Conservation (phyloP, 2,113 vertebrate species). For the Oplegnathus fasciatus region DNA sequence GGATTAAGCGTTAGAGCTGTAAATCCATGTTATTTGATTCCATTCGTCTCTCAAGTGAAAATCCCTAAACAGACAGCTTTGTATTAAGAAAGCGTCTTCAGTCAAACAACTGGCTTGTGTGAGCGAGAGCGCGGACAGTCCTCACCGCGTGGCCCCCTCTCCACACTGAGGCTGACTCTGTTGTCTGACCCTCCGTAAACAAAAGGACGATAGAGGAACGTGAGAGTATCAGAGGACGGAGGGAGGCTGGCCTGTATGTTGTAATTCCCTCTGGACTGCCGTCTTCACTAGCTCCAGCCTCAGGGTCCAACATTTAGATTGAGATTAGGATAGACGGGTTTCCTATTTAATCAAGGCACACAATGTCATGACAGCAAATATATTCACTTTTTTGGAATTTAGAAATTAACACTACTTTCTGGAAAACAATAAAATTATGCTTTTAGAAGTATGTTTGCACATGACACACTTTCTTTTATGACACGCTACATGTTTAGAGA, state of each 20-base stretch:
- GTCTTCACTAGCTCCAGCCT: constrained; percentile 10
- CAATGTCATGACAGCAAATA: neutral
- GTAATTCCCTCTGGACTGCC: constrained; percentile 28
- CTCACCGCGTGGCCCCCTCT: constrained; percentile 13
- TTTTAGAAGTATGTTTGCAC: neutral
- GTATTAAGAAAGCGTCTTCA: neutral
- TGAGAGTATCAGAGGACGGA: constrained; percentile 28
- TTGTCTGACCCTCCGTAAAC: constrained; percentile 50
- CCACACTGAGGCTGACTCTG: constrained; percentile 41
- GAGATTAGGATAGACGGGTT: neutral
- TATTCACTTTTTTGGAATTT: neutral
- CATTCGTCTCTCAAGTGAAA: constrained; percentile 15
- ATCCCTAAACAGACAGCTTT: constrained; percentile 20
- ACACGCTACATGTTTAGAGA: neutral
- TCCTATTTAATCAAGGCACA: neutral
- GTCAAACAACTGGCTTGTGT: constrained; percentile 53
- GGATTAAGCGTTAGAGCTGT: constrained; percentile 33
- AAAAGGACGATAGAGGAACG: constrained; percentile 54
- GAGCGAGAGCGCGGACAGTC: constrained; percentile 28
- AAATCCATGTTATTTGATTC: constrained; percentile 36
- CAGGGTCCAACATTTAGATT: neutral
- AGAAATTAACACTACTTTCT: neutral
- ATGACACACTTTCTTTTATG: neutral
- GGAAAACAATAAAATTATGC: neutral
- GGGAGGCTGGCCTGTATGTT: constrained; percentile 16